Base-by-base conservation (phyloP, 2,113 vertebrate genomes). In the Salvelinus namaycush region DNA sequence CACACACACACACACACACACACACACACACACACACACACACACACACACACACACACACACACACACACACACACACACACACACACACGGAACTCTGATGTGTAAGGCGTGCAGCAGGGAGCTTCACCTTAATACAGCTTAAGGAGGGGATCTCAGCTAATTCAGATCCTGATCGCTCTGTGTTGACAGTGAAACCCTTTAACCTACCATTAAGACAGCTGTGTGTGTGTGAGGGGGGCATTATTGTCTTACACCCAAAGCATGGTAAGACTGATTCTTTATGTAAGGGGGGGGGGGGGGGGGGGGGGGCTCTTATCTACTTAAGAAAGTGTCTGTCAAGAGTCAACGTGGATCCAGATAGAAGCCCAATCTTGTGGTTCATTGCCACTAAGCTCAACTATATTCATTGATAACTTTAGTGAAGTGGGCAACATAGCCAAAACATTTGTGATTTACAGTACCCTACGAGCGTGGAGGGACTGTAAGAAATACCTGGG, bases 121-220 rank as follows among this genome's bases (percentile, higher is more conserved):
- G 64, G 59, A 70, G 49, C 60, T 69, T 26, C 29, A 14, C 22
- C 31, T 20, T 77, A 57, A 79, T 65, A 14, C 66, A 62, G 51
- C 69, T 79, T 57, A 73, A 13, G 27, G 29, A 77, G 39, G 49
- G 34, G 66, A 49, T 75, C 64, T n/a, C 26, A 44, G 31, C 51
- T 81, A 64, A 64, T 80, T 67, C 51, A 9, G 22, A n/a, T 65
- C 44, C 65, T n/a, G 62, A 68, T 62, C 5, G 26, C 75, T 67
- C 5, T 54, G 49, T 54, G 57, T 68, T 67, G 26, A 73, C n/a
- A 34, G 51, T 78, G 24, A 67, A 26, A 20, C 24, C 26, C 26
- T 22, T 27, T 66, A 27, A 13, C 64, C 9, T 14, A n/a, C 24
- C 26, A 27, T 27, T 13, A 27, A 27, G 27, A 66, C 24, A 11